Evolutionary conservation across 2,797 vertebrate genomes (phyloP).

Genomic region (Thalassophryne amazonica): DNA sequence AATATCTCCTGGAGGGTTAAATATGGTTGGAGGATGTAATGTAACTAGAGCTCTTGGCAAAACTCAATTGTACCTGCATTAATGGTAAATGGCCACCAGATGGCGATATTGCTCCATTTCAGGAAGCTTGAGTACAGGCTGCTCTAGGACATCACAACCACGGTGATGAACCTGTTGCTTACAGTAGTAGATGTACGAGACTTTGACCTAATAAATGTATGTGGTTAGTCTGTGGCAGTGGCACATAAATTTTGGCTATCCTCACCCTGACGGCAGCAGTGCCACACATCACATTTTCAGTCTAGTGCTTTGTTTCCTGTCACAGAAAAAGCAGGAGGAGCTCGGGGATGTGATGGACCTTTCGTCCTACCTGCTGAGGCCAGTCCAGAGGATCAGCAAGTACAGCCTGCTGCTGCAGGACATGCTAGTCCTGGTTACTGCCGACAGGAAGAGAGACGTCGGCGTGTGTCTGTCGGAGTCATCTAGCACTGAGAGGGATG

Average conservation of each 20-base stretch:
- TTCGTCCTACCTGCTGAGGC: conserved; percentile 72
- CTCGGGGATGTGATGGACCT: conserved; percentile 85
- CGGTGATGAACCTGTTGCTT: no score
- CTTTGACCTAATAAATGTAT: no score
- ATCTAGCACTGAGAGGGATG: conserved; percentile 64
- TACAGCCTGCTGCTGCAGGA: conserved; percentile 84
- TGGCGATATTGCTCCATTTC: no score
- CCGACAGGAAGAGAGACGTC: conserved; percentile 27
- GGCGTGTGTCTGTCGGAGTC: conserved; percentile 34
- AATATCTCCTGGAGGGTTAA: no score
- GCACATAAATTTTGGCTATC: not conserved
- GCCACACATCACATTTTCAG: not conserved
- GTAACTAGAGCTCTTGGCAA: no score
- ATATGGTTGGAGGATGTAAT: no score
- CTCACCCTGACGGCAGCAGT: not conserved
- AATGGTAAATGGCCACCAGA: no score
- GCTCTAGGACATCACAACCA: no score
- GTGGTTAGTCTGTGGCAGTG: no score
- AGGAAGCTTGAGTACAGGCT: no score
- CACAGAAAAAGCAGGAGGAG: conserved; percentile 83
- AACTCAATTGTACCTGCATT: no score
- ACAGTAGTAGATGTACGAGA: no score
- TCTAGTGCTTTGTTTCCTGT: not conserved
- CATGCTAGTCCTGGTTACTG: conserved; percentile 64
- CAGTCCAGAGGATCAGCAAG: conserved; percentile 86